Percentiles rank a stretch among this genome's conserved stretches.
These are phyloP conservation scores for Formica selysi DNA, from an alignment of 1,140 invertebrate species.

Conservation along the genomic window DNA sequence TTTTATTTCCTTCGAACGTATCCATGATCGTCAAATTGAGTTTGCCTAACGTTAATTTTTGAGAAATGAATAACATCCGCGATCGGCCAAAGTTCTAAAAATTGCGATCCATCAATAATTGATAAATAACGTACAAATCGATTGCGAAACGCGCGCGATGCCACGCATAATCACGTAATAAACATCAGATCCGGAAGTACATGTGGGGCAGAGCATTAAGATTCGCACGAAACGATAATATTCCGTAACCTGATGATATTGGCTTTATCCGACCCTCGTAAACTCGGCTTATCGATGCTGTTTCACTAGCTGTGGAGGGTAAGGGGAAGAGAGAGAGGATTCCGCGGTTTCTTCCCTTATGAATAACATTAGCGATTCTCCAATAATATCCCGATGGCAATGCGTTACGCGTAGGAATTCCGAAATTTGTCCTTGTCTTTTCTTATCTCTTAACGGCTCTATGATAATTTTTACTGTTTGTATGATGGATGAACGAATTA, in stretches of 20 bases:
- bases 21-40: not conserved
- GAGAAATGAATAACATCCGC: not conserved
- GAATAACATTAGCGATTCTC: constrained; percentile 35
- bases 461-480: constrained; percentile 31
- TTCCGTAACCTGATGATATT: constrained; percentile 40
- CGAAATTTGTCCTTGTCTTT: constrained; percentile 43
- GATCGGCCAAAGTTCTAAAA: not conserved
- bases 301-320: constrained; percentile 40
- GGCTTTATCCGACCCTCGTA: constrained; percentile 59
- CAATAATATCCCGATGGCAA: constrained; percentile 18
- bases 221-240: constrained; percentile 44
- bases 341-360: constrained; percentile 34
- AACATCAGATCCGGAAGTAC: not conserved
- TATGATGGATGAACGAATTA: constrained; percentile 6
- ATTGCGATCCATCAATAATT: not conserved
- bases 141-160: not conserved
- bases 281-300: constrained; percentile 52
- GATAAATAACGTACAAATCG: not conserved
- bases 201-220: constrained; percentile 25
- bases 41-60: not conserved
- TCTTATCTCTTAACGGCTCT: constrained; percentile 27
- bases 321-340: not conserved
- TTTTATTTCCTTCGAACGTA: constrained; percentile 12
- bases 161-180: not conserved
- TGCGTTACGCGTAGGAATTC: not conserved